phyloP scores from a whole-genome alignment of 2,797 vertebrate genomes.

The Poecilia wingei region DNA sequence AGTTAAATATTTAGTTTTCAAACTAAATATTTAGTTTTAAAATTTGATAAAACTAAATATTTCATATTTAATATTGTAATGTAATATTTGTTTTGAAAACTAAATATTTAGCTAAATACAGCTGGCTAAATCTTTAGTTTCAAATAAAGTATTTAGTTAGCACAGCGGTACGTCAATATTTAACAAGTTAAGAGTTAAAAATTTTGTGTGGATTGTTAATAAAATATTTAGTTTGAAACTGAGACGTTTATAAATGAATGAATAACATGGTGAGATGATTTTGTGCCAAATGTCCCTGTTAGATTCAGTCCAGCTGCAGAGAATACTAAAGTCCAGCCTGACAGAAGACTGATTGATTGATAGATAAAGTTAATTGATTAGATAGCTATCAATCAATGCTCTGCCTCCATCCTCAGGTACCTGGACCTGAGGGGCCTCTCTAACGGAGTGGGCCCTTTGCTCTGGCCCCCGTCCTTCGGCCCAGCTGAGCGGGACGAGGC shows the following conservation, averaged over 20 bases:
- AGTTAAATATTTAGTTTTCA: too few relatives aligned
- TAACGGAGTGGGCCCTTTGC: constrained; percentile 65
- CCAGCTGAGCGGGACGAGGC: constrained; percentile 74
- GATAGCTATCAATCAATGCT: background rate
- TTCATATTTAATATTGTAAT: too few relatives aligned
- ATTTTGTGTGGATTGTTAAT: background rate
- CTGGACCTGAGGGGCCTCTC: constrained; percentile 74
- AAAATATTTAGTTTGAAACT: background rate
- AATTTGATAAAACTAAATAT: too few relatives aligned
- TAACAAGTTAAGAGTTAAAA: background rate
- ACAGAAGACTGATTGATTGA: background rate
- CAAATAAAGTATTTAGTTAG: too few relatives aligned
- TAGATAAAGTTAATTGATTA: constrained; percentile 5
- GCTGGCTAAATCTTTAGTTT: too few relatives aligned
- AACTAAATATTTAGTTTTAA: too few relatives aligned
- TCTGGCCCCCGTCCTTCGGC: constrained; percentile 71
- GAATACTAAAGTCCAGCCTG: background rate
- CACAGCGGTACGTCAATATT: too few relatives aligned
- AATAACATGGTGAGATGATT: background rate
- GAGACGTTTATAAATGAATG: background rate
- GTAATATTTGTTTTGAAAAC: background rate
- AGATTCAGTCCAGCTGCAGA: background rate
- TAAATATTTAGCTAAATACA: background rate
- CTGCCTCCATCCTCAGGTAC: constrained; percentile 66
- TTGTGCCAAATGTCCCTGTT: background rate